Conservation (phyloP, 2,888 invertebrate genomes). For the Idaea straminata region DNA sequence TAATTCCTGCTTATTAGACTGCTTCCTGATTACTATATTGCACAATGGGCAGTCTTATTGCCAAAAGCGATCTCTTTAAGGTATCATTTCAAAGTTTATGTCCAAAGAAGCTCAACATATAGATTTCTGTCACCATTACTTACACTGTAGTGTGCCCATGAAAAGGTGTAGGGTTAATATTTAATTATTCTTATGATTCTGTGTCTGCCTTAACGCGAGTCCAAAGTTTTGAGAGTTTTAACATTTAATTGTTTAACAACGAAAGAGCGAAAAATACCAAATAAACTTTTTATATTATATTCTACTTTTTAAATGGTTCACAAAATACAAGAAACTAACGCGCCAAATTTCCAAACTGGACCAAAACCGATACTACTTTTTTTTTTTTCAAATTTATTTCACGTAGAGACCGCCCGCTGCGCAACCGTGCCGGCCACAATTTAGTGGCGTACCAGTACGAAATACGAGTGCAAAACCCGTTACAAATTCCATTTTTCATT, state of each 20-base stretch:
- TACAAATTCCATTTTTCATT: background rate
- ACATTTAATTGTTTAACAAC: background rate
- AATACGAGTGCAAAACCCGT: background rate
- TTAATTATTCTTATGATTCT: no score
- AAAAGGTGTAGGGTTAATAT: no score
- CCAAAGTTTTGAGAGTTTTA: no score
- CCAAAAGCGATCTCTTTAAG: no score
- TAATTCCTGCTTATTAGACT: no score
- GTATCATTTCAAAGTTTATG: no score
- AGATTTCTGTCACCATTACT: no score
- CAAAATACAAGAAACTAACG: background rate
- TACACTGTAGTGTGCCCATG: no score
- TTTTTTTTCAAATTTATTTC: background rate
- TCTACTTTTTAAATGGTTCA: background rate
- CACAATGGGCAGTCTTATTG: no score
- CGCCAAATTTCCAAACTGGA: background rate
- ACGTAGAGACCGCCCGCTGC: background rate
- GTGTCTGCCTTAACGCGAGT: no score
- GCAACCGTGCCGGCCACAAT: background rate
- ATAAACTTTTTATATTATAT: background rate
- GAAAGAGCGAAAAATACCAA: background rate
- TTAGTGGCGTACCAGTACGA: background rate
- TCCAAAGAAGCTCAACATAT: no score
- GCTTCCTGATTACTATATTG: no score
- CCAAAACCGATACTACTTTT: background rate